A percentile compares a stretch with the other conserved stretches of the same genome.
These are phyloP conservation scores for Rhogogaster chlorosoma DNA, from an alignment of 2,888 invertebrate species.

Conservation along the genomic window DNA sequence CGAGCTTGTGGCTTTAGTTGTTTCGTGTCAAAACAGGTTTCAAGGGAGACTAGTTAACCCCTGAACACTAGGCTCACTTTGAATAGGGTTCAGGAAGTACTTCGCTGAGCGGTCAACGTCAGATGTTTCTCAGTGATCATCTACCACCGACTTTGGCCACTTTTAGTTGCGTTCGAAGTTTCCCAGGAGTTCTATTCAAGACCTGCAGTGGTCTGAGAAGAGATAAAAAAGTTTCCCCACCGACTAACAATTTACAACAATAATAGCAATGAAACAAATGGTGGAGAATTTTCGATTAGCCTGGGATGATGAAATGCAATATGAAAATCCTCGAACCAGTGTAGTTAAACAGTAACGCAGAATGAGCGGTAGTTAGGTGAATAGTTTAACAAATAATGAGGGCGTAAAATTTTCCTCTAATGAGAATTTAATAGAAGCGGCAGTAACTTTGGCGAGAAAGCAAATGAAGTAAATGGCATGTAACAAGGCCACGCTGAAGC, in stretches of 20 bases:
- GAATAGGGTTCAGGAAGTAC: background rate
- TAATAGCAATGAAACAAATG: background rate
- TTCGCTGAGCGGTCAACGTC: background rate
- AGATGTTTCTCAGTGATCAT: background rate
- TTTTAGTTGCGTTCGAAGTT: background rate
- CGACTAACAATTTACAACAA: background rate
- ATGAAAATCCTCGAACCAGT: background rate
- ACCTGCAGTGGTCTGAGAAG: too few relatives aligned
- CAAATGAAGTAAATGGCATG: constrained; percentile 2
- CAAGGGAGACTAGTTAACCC: background rate
- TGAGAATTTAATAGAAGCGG: constrained; percentile 22
- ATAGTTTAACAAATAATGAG: background rate
- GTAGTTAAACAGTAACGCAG: background rate
- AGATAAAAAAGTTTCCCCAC: background rate
- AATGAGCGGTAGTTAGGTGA: background rate
- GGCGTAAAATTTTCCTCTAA: constrained; percentile 7
- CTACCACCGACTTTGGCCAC: background rate
- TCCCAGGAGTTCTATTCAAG: too few relatives aligned
- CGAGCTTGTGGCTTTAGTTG: background rate
- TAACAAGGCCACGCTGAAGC: background rate
- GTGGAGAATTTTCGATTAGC: too few relatives aligned
- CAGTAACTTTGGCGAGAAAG: background rate
- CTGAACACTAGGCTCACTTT: background rate
- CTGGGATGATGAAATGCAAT: too few relatives aligned
- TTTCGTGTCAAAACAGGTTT: background rate